Base-by-base conservation (phyloP, 2,113 vertebrate species). In the Perognathus longimembris region DNA sequence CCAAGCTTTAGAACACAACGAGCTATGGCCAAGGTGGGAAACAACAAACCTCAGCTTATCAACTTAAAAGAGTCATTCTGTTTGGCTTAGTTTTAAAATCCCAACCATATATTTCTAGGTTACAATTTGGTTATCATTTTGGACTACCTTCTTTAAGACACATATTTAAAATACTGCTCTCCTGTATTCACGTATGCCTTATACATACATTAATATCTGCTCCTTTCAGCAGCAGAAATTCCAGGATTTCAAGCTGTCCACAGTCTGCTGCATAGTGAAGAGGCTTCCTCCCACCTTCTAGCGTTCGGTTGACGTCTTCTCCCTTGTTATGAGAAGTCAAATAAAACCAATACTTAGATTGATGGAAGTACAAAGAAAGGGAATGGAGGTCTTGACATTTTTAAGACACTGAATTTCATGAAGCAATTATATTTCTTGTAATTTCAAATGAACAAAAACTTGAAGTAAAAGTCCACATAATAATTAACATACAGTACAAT, bases 251-350 rank as follows among this genome's bases (percentile, higher is more conserved):
- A 61, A 97, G 95, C 64, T 99, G 99, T 81, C 99, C 99, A 74
- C 98, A 99, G 97, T 99, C 99, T 57, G 98, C 98, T 90, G 99
- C 99, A 59, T 99, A 98, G 96, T 99, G 99, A 96, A 99, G 98
- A 92, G 99, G 99, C 96, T 98, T 99, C 92, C 99, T 98, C 50
- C 99, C 99, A 42, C 98, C 98, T 81, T 99, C 98, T 91, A 99
- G 98, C 66, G 98, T 99, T 95, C 98, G 97, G 97, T 99, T 99
- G 89, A 99, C 99, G 95, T 99, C 99, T 95, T 99, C 98, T 86
- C 98, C 97, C 99, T 99, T 97, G 7, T 36, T 79, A 61, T 34
- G 88, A n/a, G 12, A 83, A 93, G 45, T 24, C 90, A 88, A 81
- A 88, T 21, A 67, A 93, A 84, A 80, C 74, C 15, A 69, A 26